Evolutionary conservation across 1,140 invertebrate genomes (phyloP).

Genomic region (Anastrepha ludens): DNA sequence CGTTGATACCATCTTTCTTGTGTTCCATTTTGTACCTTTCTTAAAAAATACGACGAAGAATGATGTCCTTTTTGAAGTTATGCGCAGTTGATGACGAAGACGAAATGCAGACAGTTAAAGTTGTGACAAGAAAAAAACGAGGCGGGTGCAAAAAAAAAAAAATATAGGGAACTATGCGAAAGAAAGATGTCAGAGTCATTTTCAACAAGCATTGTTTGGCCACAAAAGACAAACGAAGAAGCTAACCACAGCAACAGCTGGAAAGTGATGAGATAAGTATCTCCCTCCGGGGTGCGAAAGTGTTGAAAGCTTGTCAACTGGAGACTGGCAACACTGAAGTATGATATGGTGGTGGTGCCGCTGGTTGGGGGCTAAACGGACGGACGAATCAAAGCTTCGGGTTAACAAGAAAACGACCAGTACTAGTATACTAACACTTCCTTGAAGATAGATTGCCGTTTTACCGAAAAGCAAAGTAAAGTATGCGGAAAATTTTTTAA

Average conservation of each 20-base stretch:
- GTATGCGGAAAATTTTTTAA: conserved; percentile 36
- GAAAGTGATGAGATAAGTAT: conserved; percentile 14
- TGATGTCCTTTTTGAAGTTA: background rate
- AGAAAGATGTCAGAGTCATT: conserved; percentile 9
- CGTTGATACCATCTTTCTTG: background rate
- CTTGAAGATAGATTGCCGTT: background rate
- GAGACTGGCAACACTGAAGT: background rate
- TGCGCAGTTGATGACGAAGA: background rate
- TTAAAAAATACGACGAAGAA: background rate
- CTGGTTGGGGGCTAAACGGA: background rate
- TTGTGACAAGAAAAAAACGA: conserved; percentile 10
- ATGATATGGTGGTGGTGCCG: conserved; percentile 37
- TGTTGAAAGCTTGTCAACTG: conserved; percentile 47
- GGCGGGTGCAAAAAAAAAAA: background rate
- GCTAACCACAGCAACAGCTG: conserved; percentile 1
- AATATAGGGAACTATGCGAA: background rate
- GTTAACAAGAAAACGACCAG: conserved; percentile 4
- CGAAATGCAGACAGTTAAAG: conserved; percentile 34
- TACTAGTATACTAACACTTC: background rate
- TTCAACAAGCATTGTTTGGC: conserved; percentile 40
- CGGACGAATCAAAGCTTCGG: background rate
- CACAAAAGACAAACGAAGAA: conserved; percentile 41
- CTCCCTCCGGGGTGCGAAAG: conserved; percentile 15
- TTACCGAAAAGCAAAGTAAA: conserved; percentile 38
- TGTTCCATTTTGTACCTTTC: background rate